phyloP scores from a whole-genome alignment of 2,888 invertebrate species.

The Volucella inanis region DNA sequence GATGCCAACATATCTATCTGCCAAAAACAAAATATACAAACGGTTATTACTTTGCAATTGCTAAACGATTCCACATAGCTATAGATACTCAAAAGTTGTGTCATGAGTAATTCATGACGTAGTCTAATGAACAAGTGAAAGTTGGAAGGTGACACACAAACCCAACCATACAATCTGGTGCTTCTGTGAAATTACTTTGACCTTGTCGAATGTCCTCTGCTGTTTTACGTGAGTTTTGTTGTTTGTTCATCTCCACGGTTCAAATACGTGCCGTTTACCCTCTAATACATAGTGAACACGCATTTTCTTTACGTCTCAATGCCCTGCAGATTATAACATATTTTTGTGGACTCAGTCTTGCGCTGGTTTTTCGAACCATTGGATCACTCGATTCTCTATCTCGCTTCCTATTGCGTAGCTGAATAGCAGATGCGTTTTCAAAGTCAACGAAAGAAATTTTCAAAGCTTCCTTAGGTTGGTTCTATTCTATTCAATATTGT shows the following conservation, averaged over 20 bases:
- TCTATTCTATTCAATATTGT: not conserved
- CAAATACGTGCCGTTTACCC: conserved; percentile 17
- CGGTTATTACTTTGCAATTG: not conserved
- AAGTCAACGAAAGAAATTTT: conserved; percentile 65
- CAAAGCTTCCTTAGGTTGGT: conserved; percentile 40
- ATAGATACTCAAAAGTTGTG: not conserved
- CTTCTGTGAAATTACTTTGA: conserved; percentile 56
- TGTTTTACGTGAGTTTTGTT: conserved; percentile 2
- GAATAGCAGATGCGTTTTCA: conserved; percentile 38
- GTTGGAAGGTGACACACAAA: conserved; percentile 45
- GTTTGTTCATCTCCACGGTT: conserved; percentile 4
- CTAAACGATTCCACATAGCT: not conserved
- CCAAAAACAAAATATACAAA: no score
- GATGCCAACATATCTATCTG: no score
- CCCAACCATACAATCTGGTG: conserved; percentile 11
- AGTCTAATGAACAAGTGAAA: conserved; percentile 37
- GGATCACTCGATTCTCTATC: conserved; percentile 30
- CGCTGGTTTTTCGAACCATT: conserved; percentile 32
- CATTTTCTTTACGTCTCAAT: not conserved
- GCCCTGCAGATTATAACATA: conserved; percentile 3
- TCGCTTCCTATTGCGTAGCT: conserved; percentile 45
- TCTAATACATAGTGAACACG: not conserved
- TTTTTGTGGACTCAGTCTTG: conserved; percentile 7
- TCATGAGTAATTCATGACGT: conserved; percentile 14
- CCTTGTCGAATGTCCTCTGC: conserved; percentile 66